phyloP scores from a whole-genome alignment of 1,140 invertebrate species.

The Rhagoletis pomonella region DNA sequence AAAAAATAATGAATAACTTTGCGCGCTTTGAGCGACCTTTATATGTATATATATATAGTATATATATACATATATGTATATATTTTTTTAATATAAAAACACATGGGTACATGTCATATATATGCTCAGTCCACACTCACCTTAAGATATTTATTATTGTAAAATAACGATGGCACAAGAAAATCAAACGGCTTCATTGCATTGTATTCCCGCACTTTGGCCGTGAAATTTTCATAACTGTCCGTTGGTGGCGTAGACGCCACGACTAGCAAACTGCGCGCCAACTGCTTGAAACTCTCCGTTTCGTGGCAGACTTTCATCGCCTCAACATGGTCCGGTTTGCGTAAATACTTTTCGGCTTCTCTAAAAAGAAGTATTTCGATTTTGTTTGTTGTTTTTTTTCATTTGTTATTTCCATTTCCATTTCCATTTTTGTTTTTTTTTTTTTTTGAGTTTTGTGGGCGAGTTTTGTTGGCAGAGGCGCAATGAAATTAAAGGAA shows the following conservation, averaged over 20 bases:
- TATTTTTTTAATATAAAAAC: too few relatives aligned
- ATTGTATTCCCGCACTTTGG: constrained; percentile 86
- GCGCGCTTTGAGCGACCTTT: too few relatives aligned
- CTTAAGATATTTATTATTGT: constrained; percentile 77
- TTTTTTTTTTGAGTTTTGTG: neutral
- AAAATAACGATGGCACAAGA: constrained; percentile 77
- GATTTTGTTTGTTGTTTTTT: constrained; percentile 20
- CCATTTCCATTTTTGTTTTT: too few relatives aligned
- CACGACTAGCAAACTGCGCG: constrained; percentile 88
- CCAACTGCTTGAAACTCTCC: constrained; percentile 81
- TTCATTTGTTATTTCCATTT: constrained; percentile 1
- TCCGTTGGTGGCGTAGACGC: constrained; percentile 87
- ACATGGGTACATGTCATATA: neutral
- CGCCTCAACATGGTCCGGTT: constrained; percentile 78
- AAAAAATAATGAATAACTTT: too few relatives aligned
- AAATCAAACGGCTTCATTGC: constrained; percentile 85
- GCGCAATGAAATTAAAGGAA: constrained; percentile 12
- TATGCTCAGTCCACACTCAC: constrained; percentile 67
- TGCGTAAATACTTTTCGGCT: constrained; percentile 90
- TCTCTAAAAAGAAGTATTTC: constrained; percentile 75
- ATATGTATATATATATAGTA: too few relatives aligned
- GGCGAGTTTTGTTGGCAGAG: neutral
- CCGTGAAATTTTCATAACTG: constrained; percentile 84
- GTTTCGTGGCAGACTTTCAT: constrained; percentile 79
- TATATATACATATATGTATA: too few relatives aligned